These are phyloP conservation scores for Drosophila azteca DNA, from an alignment of 1,140 invertebrate species.

Conservation along the genomic window DNA sequence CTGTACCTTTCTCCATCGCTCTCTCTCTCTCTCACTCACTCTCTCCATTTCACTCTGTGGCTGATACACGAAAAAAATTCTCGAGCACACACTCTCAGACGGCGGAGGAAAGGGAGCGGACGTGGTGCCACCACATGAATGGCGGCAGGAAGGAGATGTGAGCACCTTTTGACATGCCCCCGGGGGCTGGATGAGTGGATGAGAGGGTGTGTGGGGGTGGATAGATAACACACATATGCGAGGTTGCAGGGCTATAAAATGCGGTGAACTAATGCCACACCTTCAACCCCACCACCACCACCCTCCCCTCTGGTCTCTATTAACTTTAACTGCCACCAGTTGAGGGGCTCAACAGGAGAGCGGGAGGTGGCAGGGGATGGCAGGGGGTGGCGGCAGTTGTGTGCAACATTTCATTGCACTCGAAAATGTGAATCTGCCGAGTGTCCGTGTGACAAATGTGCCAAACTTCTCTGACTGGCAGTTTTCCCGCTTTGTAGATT, in stretches of 20 bases:
- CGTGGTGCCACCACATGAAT: not conserved
- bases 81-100: constrained; percentile 2
- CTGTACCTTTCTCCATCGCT: constrained; percentile 9
- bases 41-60: constrained; percentile 12
- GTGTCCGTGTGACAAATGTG: constrained; percentile 66
- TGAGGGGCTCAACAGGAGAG: not conserved
- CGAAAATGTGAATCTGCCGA: constrained; percentile 24
- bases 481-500: not conserved
- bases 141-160: constrained; percentile 10
- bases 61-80: constrained; percentile 21
- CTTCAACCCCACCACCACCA: not conserved
- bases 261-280: constrained; percentile 56
- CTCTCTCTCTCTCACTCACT: constrained; percentile 9
- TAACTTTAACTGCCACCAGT: constrained; percentile 41
- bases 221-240: constrained; percentile 39
- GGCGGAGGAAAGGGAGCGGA: not conserved
- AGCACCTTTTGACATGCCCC: constrained; percentile 64
- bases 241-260: constrained; percentile 51
- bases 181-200: not conserved
- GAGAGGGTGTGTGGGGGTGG: constrained; percentile 1
- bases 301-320: constrained; percentile 32
- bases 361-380: not conserved
- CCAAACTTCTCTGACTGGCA: constrained; percentile 50
- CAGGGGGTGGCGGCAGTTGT: not conserved
- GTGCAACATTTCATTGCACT: constrained; percentile 64